Conservation (phyloP, 2,113 vertebrate species). For the Gobius niger region DNA sequence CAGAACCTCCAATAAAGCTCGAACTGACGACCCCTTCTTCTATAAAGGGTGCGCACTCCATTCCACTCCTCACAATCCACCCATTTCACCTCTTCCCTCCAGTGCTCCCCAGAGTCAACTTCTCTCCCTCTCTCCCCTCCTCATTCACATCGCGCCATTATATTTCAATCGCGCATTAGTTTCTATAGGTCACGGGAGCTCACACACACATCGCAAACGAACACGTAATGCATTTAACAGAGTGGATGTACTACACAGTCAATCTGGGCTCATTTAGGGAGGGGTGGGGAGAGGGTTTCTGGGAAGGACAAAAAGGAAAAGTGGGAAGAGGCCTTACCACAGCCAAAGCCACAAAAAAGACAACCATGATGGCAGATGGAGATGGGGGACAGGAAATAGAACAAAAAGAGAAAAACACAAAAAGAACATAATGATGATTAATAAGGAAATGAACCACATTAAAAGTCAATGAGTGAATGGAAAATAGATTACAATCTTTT, state of each 20-base stretch:
- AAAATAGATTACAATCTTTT: constrained; percentile 55
- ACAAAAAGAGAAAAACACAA: constrained; percentile 53
- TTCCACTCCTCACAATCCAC: constrained; percentile 50
- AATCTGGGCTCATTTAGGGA: constrained; percentile 36
- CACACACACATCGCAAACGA: constrained; percentile 46
- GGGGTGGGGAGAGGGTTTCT: constrained; percentile 5
- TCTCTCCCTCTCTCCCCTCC: constrained; percentile 40
- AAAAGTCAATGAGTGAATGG: constrained; percentile 55
- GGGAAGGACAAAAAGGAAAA: constrained; percentile 43
- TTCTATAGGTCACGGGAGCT: constrained; percentile 38
- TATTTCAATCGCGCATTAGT: constrained; percentile 57
- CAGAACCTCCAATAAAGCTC: constrained; percentile 74
- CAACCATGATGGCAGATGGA: constrained; percentile 65
- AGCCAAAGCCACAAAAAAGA: constrained; percentile 67
- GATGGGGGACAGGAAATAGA: constrained; percentile 60
- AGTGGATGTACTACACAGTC: constrained; percentile 23
- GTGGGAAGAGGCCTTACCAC: constrained; percentile 65
- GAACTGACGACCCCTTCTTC: constrained; percentile 70
- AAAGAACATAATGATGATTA: constrained; percentile 62
- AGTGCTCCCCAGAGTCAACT: constrained; percentile 37
- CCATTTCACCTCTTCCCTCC: constrained; percentile 48
- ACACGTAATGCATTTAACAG: constrained; percentile 36
- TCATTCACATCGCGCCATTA: constrained; percentile 42
- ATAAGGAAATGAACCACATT: constrained; percentile 59
- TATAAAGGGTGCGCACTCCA: constrained; percentile 64